Base-by-base conservation (phyloP, 1,140 invertebrate species). In the Geopemphigus sp. region DNA sequence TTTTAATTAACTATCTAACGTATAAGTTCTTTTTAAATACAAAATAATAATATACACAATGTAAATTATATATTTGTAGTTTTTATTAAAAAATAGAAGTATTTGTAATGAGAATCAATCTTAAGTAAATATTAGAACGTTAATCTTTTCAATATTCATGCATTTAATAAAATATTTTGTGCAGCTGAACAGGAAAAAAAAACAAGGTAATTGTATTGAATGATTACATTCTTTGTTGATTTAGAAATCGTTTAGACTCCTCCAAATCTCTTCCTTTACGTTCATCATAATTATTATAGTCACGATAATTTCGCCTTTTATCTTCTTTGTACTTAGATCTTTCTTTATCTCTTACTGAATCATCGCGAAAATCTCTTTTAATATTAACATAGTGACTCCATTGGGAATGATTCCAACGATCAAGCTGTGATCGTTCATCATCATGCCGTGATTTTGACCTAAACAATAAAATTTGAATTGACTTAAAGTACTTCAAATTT, bases 221-320 rank as follows among this genome's bases (percentile, higher is more conserved):
- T 64, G 26, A 29, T 78, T 78, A 78, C 74, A 63, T 78, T 78
- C 22, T 78, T 47, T 61, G 74, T 17, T 22, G 1, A 26, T 17
- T 47, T 47, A 32, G 39, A 63, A 45, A 61, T 47, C 57, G 5
- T 29, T 78, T 56, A 24, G 32, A 10, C 11, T 47, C 74, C 24
- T 78, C 74, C 14, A 32, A 12, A n/a, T 78, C 45, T 50, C 29
- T 45, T 78, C 39, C 57, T 50, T 63, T 63, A 29, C 32, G 47
- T 1, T 72, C 68, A 72, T 72, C 47, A 70, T 70, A 22, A n/a
- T 39, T 39, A 39, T 39, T 32, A 24, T 39, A 19, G 24, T 57
- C 54, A 61, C 32, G 73, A 24, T 57, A 59, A 19, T n/a, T n/a
- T n/a, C 14, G 26, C 0, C 74, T 63, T 29, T 59, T 63, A 26